These are phyloP conservation scores for Stomatorhinus ivindoensis DNA, from an alignment of 2,113 vertebrate species.

Conservation along the genomic window DNA sequence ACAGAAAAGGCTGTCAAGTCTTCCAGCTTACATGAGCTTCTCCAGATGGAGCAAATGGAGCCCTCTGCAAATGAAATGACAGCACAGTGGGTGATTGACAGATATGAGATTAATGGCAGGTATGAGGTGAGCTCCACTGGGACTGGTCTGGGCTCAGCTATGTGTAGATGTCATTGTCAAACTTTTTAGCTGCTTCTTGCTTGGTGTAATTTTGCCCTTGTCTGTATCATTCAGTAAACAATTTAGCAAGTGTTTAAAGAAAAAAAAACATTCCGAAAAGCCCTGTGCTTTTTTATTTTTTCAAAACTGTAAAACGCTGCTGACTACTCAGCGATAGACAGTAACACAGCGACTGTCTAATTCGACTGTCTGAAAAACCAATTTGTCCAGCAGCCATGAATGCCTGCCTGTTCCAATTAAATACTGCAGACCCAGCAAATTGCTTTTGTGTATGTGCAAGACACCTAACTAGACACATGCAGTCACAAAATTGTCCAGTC, in stretches of 20 bases:
- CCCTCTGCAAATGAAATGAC: conserved; percentile 33
- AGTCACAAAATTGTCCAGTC: not conserved
- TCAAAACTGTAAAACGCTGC: not conserved
- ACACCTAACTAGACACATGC: not conserved
- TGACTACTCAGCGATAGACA: not conserved
- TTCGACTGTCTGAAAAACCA: not conserved
- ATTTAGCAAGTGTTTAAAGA: not conserved
- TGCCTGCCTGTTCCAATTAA: not conserved
- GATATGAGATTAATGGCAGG: conserved; percentile 51
- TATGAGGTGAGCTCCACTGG: conserved; percentile 34
- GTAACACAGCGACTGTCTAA: not conserved
- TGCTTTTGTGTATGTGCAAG: not conserved
- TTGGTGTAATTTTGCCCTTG: not conserved
- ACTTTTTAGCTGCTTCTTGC: conserved; percentile 7
- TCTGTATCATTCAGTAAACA: not conserved
- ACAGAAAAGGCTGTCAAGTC: conserved; percentile 23
- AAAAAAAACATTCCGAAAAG: not conserved
- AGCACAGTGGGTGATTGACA: conserved; percentile 44
- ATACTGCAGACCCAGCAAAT: not conserved
- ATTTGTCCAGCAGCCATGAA: not conserved
- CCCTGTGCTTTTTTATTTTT: not conserved
- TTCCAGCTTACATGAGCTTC: conserved; percentile 41
- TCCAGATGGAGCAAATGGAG: conserved; percentile 47
- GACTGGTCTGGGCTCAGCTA: not conserved
- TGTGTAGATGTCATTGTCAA: conserved; percentile 5